These are phyloP conservation scores for Seira sanloemensis DNA, from an alignment of 2,888 invertebrate species.

Conservation along the genomic window DNA sequence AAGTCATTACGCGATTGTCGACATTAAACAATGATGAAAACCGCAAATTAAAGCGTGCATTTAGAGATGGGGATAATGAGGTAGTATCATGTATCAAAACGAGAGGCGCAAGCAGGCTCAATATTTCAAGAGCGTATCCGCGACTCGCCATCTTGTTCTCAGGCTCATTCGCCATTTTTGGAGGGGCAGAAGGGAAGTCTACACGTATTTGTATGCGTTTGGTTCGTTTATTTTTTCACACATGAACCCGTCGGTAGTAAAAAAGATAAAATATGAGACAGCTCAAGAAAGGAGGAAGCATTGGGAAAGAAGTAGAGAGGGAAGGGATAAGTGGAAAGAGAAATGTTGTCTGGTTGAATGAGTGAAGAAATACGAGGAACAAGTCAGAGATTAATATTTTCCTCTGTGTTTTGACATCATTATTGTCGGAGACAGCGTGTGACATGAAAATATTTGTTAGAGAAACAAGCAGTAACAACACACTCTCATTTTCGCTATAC, in stretches of 20 bases:
- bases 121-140: too few species aligned
- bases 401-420: conserved; percentile 64
- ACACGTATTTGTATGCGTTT: not conserved
- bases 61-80: too few species aligned
- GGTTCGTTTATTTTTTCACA: too few species aligned
- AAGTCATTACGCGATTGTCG: too few species aligned
- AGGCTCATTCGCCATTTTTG: too few species aligned
- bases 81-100: too few species aligned
- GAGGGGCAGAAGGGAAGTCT: not conserved
- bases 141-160: too few species aligned
- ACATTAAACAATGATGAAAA: too few species aligned
- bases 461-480: conserved; percentile 51
- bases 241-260: conserved; percentile 4
- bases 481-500: not conserved
- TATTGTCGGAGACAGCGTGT: conserved; percentile 63
- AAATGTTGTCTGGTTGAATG: conserved; percentile 48
- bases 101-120: too few species aligned
- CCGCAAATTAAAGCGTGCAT: too few species aligned
- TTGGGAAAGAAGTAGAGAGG: conserved; percentile 11
- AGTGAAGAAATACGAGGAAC: conserved; percentile 50
- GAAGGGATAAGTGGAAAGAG: conserved; percentile 37
- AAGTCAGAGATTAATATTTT: conserved; percentile 65
- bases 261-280: conserved; percentile 18
- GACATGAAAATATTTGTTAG: conserved; percentile 63
- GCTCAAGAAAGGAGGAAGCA: conserved; percentile 12